These are phyloP conservation scores for Galaxea fascicularis DNA, from an alignment of 92 coral and sea anemone genomes.

Conservation along the genomic window DNA sequence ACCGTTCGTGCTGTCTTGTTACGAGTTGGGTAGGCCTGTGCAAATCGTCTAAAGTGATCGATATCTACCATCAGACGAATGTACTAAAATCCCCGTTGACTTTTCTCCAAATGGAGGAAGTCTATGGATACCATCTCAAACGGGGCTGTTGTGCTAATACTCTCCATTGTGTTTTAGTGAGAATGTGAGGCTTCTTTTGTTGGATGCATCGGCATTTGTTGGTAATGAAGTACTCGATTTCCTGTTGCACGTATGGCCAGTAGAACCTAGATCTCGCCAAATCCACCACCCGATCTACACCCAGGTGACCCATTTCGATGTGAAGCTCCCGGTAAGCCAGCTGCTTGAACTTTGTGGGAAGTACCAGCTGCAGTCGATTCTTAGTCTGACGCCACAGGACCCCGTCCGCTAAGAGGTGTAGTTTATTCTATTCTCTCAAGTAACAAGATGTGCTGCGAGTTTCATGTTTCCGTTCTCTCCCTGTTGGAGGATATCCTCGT, in stretches of 20 bases:
- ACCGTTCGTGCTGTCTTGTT: conserved; percentile 52
- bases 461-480: conserved; percentile 15
- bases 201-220: conserved; percentile 22
- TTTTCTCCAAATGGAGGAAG: conserved; percentile 39
- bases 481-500: too few species aligned
- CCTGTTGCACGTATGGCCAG: conserved; percentile 30
- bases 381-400: conserved; percentile 42
- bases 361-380: conserved; percentile 31
- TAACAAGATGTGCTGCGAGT: too few species aligned
- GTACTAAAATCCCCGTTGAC: conserved; percentile 43
- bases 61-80: conserved; percentile 16
- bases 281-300: conserved; percentile 41
- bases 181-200: conserved; percentile 20
- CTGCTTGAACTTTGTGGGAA: conserved; percentile 30
- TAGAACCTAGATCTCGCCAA: conserved; percentile 26
- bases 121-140: conserved; percentile 42
- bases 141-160: conserved; percentile 28
- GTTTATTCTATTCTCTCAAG: too few species aligned
- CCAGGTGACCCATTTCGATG: conserved; percentile 48
- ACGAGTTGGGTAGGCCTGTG: conserved; percentile 52
- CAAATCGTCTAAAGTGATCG: conserved; percentile 29
- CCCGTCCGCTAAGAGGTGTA: conserved; percentile 9
- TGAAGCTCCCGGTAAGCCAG: conserved; percentile 40
- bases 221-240: conserved; percentile 30
- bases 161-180: conserved; percentile 13